Conservation (phyloP, 2,888 invertebrate species). For the Microctonus aethiopoides region DNA sequence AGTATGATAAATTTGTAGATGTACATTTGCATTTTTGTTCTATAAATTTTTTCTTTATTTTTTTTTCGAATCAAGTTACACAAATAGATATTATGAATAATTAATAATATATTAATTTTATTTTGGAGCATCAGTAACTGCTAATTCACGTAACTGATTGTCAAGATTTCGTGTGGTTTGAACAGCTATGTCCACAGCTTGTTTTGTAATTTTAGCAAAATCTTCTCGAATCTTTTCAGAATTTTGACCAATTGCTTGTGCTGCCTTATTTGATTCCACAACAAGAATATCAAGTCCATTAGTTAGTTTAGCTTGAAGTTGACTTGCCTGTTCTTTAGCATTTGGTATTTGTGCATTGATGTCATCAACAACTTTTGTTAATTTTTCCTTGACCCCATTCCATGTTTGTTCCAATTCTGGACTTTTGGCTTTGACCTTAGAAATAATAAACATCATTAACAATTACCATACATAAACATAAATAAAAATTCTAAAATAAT, state of each 20-base stretch:
- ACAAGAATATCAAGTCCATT: slow-evolving; percentile 56
- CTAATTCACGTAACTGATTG: slow-evolving; percentile 53
- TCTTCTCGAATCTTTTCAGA: slow-evolving; percentile 58
- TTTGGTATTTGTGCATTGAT: slow-evolving; percentile 57
- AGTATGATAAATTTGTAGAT: no score
- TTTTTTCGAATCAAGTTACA: neutral
- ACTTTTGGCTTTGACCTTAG: slow-evolving; percentile 59
- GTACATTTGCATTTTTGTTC: no score
- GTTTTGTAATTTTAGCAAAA: slow-evolving; percentile 57
- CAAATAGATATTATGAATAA: no score
- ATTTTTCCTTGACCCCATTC: slow-evolving; percentile 51
- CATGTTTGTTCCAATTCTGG: slow-evolving; percentile 59
- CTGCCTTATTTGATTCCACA: slow-evolving; percentile 56
- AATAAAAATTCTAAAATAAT: neutral
- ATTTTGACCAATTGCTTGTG: slow-evolving; percentile 54
- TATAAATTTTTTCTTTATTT: neutral
- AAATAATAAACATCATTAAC: neutral
- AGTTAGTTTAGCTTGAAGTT: slow-evolving; percentile 56
- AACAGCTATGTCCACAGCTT: slow-evolving; percentile 58
- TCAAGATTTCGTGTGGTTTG: slow-evolving; percentile 58
- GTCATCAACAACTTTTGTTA: slow-evolving; percentile 54
- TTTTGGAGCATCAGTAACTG: slow-evolving; percentile 34
- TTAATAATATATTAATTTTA: neutral
- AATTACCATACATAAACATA: neutral
- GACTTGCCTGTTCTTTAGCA: slow-evolving; percentile 56